Conservation (phyloP, 2,888 invertebrate species). For the Clepsis dumicolana region DNA sequence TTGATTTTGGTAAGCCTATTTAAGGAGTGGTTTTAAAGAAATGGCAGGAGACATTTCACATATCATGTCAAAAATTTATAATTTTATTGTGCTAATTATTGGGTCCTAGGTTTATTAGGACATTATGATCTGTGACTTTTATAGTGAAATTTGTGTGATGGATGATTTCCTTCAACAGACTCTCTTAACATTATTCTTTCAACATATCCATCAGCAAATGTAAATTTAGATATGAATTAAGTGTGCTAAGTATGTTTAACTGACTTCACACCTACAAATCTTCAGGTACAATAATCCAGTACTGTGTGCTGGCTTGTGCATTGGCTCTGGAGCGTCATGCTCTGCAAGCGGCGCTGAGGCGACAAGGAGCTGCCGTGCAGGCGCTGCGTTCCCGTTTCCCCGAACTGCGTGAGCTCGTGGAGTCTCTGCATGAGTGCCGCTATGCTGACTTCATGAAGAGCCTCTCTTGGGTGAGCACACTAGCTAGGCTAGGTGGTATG, state of each 20-base stretch:
- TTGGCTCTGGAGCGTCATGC: constrained; percentile 84
- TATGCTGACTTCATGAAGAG: constrained; percentile 94
- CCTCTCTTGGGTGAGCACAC: constrained; percentile 78
- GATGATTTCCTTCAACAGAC: no score
- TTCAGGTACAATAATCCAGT: constrained; percentile 86
- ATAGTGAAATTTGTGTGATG: no score
- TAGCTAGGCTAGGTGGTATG: no score
- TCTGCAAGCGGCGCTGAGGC: constrained; percentile 81
- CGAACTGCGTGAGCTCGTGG: constrained; percentile 88
- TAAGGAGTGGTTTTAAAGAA: background rate
- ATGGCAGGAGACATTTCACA: no score
- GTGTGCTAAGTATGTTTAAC: no score
- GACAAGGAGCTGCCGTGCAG: constrained; percentile 90
- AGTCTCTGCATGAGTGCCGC: constrained; percentile 95
- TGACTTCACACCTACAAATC: constrained; percentile 51
- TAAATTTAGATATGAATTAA: no score
- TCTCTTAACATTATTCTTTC: no score
- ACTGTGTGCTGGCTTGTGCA: constrained; percentile 86
- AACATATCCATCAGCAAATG: no score
- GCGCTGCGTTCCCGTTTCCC: constrained; percentile 89
- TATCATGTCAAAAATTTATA: no score
- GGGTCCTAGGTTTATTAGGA: no score
- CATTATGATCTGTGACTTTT: no score
- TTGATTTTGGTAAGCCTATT: constrained; percentile 96
- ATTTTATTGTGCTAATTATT: no score